Evolutionary conservation across 2,888 invertebrate genomes (phyloP), one percentile per base, ranked within the genome.

Genomic region (Cyaniris semiargus): DNA sequence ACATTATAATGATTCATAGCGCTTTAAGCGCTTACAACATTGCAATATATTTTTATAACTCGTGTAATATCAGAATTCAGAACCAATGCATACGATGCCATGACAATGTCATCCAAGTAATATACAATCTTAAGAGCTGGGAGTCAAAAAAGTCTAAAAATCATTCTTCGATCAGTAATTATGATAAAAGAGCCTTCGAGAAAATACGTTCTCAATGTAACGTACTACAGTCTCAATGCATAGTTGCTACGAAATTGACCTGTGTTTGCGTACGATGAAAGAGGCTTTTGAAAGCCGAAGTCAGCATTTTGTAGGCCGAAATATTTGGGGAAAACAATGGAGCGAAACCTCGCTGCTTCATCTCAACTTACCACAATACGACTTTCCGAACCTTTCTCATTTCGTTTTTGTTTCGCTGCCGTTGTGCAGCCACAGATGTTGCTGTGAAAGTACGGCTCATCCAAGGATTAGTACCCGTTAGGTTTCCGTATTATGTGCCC

Each of bases 341-440:
- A 79, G 71, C 76, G 78, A 78, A 82, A 83, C 83, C 83, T 80
- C 83, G 84, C 82, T 85, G 86, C 86, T 87, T 86, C 87, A 86
- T 87, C 86, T 85, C 88, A 90, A 91, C 87, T 90, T 89, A 84
- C 87, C 85, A 90, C 92, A 92, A 91, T 91, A 86, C 87, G 86
- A 88, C 88, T 89, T 87, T 86, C 88, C 88, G 86, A 92, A 90
- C 91, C 92, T 93, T 90, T 92, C 91, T 92, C 92, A 93, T 93
- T 90, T 88, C 87, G 93, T 92, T 92, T 93, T 93, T 93, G 93
- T 93, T 90, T 90, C 86, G 85, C 82, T 82, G 79, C 77, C 85
- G 85, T 84, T 84, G 87, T 86, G 86, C 86, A 85, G 88, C 83
- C 91, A 85, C 93, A 93, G 92, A 90, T 93, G 93, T 88, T 89